Conservation (phyloP, 1,140 invertebrate species). For the Pygmarrhopalites habei region DNA sequence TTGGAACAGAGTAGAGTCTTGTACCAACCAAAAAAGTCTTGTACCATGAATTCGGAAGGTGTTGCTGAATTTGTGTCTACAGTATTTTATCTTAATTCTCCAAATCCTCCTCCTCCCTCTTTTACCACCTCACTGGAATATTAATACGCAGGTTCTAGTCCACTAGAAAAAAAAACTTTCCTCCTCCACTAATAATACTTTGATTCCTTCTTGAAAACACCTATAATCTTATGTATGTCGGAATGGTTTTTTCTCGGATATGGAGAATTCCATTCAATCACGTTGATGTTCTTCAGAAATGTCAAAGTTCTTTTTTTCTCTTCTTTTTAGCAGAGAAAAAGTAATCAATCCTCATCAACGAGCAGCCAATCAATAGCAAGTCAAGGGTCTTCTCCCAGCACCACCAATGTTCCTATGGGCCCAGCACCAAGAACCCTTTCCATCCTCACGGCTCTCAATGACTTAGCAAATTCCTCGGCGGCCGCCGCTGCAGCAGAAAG, state of each 20-base stretch:
- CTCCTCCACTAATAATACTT: not conserved
- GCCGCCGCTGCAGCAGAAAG: not conserved
- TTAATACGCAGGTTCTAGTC: no score
- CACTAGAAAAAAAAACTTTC: no score
- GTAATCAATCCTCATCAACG: conserved; percentile 29
- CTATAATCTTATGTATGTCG: not conserved
- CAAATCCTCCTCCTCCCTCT: no score
- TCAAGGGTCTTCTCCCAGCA: conserved; percentile 4
- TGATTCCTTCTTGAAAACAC: no score
- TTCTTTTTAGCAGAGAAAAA: conserved; percentile 20
- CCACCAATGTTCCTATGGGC: conserved; percentile 23
- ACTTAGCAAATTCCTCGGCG: conserved; percentile 23
- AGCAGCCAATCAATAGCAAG: conserved; percentile 23
- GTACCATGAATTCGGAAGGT: no score
- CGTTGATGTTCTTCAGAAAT: not conserved
- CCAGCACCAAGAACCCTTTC: conserved; percentile 29
- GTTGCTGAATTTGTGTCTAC: no score
- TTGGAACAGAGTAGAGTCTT: no score
- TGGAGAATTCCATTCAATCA: not conserved
- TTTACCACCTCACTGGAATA: no score
- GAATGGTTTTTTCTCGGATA: not conserved
- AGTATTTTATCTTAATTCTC: no score
- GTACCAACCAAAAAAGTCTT: no score
- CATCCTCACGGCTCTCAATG: conserved; percentile 32
- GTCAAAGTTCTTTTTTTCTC: no score